Evolutionary conservation across 2,797 vertebrate species (phyloP).

Genomic region (Okamejei kenojei): DNA sequence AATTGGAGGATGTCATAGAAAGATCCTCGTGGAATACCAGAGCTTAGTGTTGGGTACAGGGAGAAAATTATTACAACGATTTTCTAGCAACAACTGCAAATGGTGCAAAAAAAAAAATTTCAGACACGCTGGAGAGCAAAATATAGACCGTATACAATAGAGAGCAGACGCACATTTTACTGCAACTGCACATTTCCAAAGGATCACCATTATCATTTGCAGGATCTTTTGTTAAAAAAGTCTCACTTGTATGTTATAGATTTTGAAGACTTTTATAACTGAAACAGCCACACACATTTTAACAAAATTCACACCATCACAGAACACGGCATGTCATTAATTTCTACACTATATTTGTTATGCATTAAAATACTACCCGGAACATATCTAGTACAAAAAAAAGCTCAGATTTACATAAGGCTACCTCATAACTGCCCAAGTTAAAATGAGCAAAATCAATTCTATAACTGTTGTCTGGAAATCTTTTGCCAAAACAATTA

Average conservation of each 20-base stretch:
- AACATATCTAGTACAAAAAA: background rate
- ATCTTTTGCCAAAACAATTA: background rate
- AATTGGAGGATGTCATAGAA: no score
- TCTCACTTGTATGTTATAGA: background rate
- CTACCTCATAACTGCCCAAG: background rate
- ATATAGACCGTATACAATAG: background rate
- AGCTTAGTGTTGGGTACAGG: no score
- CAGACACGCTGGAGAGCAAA: background rate
- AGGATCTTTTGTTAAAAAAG: background rate
- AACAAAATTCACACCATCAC: background rate
- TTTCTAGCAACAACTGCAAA: no score
- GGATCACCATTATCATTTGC: background rate
- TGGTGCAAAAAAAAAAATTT: no score
- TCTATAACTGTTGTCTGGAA: constrained; percentile 10
- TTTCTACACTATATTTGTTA: background rate
- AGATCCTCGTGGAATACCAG: no score
- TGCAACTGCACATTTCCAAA: background rate
- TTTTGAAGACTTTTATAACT: background rate
- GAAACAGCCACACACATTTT: background rate
- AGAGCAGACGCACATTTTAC: background rate
- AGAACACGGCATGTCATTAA: no score
- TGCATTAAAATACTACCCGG: background rate
- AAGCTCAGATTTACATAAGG: background rate
- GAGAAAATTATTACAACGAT: no score
- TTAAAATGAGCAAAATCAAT: constrained; percentile 1